Evolutionary conservation across 2,797 vertebrate species (phyloP), one percentile per base, ranked within the genome.

Genomic region (Channa striata): DNA sequence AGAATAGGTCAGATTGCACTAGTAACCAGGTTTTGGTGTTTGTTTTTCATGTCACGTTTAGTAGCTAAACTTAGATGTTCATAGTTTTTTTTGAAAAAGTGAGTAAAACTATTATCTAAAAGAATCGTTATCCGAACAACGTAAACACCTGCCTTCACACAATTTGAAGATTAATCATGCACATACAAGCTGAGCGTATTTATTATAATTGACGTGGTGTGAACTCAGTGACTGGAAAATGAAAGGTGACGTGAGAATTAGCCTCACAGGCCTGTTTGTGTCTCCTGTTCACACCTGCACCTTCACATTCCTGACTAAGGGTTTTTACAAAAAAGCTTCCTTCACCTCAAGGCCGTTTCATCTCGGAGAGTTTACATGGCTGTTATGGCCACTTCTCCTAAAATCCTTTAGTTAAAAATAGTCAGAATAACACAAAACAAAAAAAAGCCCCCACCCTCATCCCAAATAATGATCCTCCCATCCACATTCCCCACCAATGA

Each of bases 401-500:
- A 16, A 3, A 2, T 0, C 6, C 8, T 23, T 63, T 64, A 50
- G 17, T 44, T 36, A 59, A 36, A 54, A 47, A n/a, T 34, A 11
- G 20, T 62, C 43, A 51, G 42, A 0, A 49, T 23, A 47, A 62
- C 68, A 42, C 14, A 9, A 63, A 57, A 44, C 20, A 36, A 59
- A 75, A 61, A 17, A 13, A 8, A 64, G 25, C 13, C 33, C 40
- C 54, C 6, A 54, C 25, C 43, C 21, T 50, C 11, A 16, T 39
- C 54, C 57, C 70, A 60, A 47, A 60, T 21, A 57, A 54, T 21
- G 49, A 54, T 47, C 62, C 56, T 65, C 49, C 36, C 60, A 13
- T 57, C 72, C 49, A 60, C 79, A 75, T 54, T 73, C 61, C 49
- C 71, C 43, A 68, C 68, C 72, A 57, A 56, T 83, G 72, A 81